These are phyloP conservation scores for Ceyx melanurus DNA, from an alignment of 2,113 vertebrate species.

Conservation along the genomic window DNA sequence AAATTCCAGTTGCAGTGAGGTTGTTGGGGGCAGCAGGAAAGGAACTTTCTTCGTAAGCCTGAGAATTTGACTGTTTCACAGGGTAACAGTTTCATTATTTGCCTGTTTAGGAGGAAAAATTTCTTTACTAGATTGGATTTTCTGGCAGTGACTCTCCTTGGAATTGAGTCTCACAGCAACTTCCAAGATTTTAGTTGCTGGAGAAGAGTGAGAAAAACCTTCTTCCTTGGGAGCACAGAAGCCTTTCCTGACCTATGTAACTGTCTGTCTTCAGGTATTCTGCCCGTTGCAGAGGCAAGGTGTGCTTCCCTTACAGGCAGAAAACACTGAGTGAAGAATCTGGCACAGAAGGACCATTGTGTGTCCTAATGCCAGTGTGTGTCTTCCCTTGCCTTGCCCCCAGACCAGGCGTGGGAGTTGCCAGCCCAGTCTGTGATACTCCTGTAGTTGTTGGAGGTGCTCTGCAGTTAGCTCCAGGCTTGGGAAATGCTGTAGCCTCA, in stretches of 20 bases:
- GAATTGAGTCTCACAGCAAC: background rate
- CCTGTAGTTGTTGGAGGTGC: background rate
- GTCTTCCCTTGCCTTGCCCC: background rate
- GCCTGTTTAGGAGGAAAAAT: background rate
- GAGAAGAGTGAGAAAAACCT: background rate
- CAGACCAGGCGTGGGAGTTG: background rate
- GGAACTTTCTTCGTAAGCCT: background rate
- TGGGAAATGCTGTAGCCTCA: background rate
- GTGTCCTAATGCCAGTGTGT: background rate
- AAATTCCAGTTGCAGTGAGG: background rate
- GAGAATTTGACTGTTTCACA: background rate
- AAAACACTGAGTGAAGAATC: background rate
- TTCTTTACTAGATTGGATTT: background rate
- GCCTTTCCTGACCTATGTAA: background rate
- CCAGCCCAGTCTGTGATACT: background rate
- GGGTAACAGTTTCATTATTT: background rate
- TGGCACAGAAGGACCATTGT: background rate
- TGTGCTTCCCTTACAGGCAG: background rate
- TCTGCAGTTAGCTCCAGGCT: background rate
- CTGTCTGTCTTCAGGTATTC: background rate
- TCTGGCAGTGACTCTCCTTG: background rate
- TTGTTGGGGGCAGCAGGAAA: background rate
- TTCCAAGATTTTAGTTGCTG: background rate
- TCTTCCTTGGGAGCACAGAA: background rate
- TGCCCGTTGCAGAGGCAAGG: background rate